These are phyloP conservation scores for Lepidocolaptes lacrymiger DNA, from an alignment of 2,797 vertebrate species.

Conservation along the genomic window DNA sequence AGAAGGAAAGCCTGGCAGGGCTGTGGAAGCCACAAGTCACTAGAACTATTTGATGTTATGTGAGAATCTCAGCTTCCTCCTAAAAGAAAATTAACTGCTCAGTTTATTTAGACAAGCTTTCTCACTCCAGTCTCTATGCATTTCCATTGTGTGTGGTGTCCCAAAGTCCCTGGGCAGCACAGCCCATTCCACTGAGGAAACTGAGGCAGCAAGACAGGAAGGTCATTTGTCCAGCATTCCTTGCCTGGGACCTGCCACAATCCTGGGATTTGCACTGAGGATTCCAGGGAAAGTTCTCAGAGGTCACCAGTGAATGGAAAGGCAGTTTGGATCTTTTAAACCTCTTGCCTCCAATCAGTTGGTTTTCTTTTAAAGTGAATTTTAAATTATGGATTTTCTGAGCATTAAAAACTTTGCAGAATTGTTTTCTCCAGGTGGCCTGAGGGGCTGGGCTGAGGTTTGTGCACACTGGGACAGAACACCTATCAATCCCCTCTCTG, in stretches of 20 bases:
- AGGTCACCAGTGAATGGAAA: background rate
- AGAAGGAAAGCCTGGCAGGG: background rate
- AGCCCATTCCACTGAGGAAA: background rate
- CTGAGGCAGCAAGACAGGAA: background rate
- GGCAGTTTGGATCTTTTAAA: background rate
- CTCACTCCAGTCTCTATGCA: background rate
- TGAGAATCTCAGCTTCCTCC: background rate
- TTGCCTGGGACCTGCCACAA: fast-evolving
- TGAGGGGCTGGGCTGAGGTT: background rate
- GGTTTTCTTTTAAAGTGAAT: background rate
- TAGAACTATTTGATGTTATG: background rate
- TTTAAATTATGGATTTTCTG: background rate
- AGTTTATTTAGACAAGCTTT: background rate
- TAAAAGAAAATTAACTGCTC: background rate
- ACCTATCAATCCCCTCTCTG: fast-evolving
- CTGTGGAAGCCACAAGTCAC: background rate
- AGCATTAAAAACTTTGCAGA: background rate
- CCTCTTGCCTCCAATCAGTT: fast-evolving
- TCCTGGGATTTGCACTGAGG: background rate
- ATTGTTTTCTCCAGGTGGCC: background rate
- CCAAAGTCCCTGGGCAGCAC: background rate
- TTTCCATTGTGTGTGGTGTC: background rate
- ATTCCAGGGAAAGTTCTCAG: background rate
- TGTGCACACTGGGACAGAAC: background rate
- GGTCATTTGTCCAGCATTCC: background rate